phyloP scores from a whole-genome alignment of 2,113 vertebrate genomes.

The Bubo scandiacus region DNA sequence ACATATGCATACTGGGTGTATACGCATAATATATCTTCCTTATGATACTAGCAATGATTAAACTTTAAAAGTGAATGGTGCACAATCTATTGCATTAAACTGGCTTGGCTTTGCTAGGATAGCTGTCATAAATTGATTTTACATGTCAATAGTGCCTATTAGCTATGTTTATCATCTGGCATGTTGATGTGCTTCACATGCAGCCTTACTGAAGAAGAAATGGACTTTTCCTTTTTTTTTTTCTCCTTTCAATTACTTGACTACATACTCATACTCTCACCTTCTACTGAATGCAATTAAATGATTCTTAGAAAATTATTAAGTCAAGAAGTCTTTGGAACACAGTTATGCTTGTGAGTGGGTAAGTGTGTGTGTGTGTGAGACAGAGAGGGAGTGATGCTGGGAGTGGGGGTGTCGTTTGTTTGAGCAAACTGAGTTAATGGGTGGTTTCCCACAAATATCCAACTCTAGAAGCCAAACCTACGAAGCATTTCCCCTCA shows the following conservation, averaged over 20 bases:
- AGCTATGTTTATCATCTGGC: conserved; percentile 17
- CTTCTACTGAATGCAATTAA: conserved; percentile 45
- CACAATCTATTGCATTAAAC: background rate
- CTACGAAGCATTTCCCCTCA: background rate
- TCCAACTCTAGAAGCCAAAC: background rate
- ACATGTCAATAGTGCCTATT: conserved; percentile 25
- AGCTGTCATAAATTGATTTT: conserved; percentile 49
- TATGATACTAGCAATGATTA: background rate
- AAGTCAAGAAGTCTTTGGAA: conserved; percentile 26
- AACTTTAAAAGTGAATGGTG: background rate
- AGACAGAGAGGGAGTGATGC: background rate
- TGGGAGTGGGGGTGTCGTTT: background rate
- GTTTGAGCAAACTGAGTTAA: background rate
- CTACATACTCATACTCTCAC: conserved; percentile 41
- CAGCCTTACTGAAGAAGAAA: conserved; percentile 9
- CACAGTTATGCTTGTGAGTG: conserved; percentile 20
- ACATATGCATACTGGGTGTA: background rate
- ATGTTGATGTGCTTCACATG: background rate
- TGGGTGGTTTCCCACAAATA: background rate
- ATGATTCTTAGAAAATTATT: conserved; percentile 48
- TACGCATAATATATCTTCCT: background rate
- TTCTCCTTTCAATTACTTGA: conserved; percentile 52
- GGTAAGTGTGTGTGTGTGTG: background rate
- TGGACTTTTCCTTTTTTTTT: background rate
- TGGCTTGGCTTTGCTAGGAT: conserved; percentile 16